A percentile compares a stretch with the other conserved stretches of the same genome.
Evolutionary conservation across 2,797 vertebrate genomes (phyloP).

Genomic region (Bryconaethiops microstoma): DNA sequence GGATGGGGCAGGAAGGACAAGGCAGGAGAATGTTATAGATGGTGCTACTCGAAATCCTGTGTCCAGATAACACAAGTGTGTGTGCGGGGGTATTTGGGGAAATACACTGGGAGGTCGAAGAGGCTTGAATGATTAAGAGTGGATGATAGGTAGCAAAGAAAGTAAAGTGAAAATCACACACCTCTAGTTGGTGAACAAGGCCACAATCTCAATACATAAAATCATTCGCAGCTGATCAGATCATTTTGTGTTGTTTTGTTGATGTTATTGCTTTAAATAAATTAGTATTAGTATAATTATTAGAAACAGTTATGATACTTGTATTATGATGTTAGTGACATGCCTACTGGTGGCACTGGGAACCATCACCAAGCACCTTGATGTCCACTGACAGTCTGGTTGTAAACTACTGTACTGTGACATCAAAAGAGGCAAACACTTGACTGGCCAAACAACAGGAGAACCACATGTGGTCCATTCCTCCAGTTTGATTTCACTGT

Average conservation of each 20-base stretch:
- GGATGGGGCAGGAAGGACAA: slow-evolving; percentile 85
- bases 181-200: slow-evolving; percentile 40
- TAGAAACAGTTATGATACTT: background rate
- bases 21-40: slow-evolving; percentile 95
- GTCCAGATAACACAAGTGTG: slow-evolving; percentile 43
- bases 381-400: background rate
- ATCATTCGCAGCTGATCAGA: slow-evolving; percentile 34
- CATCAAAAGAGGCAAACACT: slow-evolving; percentile 16
- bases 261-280: slow-evolving; percentile 62
- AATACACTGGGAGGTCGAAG: slow-evolving; percentile 21
- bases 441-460: slow-evolving; percentile 66
- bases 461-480: background rate
- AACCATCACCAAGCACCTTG: slow-evolving; percentile 27
- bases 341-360: slow-evolving; percentile 58
- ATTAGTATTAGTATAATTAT: slow-evolving; percentile 24
- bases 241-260: slow-evolving; percentile 24
- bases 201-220: slow-evolving; percentile 22
- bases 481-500: background rate
- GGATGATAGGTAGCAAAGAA: slow-evolving; percentile 36
- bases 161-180: slow-evolving; percentile 35
- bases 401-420: slow-evolving; percentile 56
- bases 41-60: slow-evolving; percentile 80
- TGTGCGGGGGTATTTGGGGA: slow-evolving; percentile 4
- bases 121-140: slow-evolving; percentile 45
- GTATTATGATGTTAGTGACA: slow-evolving; percentile 44